These are phyloP conservation scores for Phoenicopterus ruber DNA, from an alignment of 2,113 vertebrate species.

Conservation along the genomic window DNA sequence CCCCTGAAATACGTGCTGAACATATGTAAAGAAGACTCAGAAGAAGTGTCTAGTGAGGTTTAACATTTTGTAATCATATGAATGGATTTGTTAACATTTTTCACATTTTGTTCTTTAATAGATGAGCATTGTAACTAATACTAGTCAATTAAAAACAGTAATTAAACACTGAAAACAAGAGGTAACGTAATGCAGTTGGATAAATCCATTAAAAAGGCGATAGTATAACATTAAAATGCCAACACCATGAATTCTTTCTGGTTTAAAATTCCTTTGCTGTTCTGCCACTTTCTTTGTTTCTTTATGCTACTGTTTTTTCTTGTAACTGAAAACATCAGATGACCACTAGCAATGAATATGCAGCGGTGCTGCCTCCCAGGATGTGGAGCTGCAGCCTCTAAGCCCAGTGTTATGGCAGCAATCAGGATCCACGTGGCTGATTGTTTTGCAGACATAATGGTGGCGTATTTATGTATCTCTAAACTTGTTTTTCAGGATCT, in stretches of 20 bases:
- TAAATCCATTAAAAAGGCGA: background rate
- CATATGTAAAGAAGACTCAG: background rate
- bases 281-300: constrained; percentile 32
- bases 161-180: background rate
- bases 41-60: background rate
- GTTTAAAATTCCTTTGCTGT: constrained; percentile 32
- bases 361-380: background rate
- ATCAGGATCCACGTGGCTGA: background rate
- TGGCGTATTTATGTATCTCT: constrained; percentile 18
- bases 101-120: background rate
- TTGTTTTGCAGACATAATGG: constrained; percentile 47
- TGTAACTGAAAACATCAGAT: constrained; percentile 37
- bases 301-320: constrained; percentile 16
- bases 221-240: background rate
- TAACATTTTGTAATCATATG: background rate
- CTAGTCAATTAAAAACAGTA: background rate
- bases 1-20: background rate
- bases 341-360: background rate
- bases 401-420: background rate
- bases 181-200: background rate
- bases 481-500: constrained; percentile 61
- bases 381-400: background rate
- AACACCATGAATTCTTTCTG: background rate
- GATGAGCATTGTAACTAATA: background rate
- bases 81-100: background rate